A percentile compares a stretch with the other conserved stretches of the same genome.
phyloP scores from a whole-genome alignment of 2,113 vertebrate species.

The Tapirus terrestris region DNA sequence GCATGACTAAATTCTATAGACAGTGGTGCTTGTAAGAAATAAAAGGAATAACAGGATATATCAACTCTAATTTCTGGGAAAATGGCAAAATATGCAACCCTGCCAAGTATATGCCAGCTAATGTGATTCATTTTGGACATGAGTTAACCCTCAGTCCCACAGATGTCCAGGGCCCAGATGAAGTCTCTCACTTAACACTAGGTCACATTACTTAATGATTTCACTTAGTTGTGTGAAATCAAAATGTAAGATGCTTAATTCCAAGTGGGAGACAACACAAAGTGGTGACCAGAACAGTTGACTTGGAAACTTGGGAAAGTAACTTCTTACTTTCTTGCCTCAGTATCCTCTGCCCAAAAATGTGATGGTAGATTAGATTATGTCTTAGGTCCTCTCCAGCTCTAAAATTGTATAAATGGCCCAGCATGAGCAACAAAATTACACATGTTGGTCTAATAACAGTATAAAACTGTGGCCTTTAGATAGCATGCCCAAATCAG shows the following conservation, averaged over 20 bases:
- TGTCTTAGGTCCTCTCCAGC: background rate
- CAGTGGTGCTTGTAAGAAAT: constrained; percentile 25
- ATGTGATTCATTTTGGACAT: background rate
- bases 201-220: background rate
- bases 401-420: constrained; percentile 1
- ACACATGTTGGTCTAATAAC: background rate
- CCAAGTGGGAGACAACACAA: background rate
- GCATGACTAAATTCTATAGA: constrained; percentile 27
- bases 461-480: background rate
- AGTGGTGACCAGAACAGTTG: background rate
- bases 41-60: constrained; percentile 28
- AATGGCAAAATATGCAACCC: background rate
- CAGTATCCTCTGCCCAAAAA: background rate
- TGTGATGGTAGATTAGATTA: background rate
- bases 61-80: constrained; percentile 36
- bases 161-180: background rate
- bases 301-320: background rate
- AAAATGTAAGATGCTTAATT: constrained; percentile 11
- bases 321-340: background rate
- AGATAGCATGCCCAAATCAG: background rate
- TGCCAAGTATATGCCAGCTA: constrained; percentile 36
- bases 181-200: background rate
- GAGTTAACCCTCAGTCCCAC: background rate
- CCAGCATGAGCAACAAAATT: background rate
- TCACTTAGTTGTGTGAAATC: background rate